Evolutionary conservation across 23 tunicate species (phyloP), one percentile per base, ranked within the genome.

Genomic region (Ascidia mentula): DNA sequence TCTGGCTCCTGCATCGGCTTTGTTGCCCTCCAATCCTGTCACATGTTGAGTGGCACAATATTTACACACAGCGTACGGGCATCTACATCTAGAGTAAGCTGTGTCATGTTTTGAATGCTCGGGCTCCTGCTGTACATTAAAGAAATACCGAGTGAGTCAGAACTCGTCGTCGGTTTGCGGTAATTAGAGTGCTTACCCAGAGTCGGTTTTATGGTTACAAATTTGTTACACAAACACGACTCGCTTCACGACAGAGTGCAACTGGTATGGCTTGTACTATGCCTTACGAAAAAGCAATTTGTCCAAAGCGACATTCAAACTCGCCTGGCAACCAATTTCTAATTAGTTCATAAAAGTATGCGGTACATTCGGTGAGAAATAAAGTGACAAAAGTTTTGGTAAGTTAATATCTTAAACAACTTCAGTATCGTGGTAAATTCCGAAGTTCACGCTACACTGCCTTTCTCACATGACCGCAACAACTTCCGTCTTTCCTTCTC

Each of bases 191-290:
- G 65, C 65, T 53, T 53, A 28, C 24, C 65, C 28, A 9, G 65
- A 26, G 65, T 53, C 65, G 65, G 65, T 53, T 53, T 53, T 53
- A 53, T 53, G 65, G 65, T 53, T 53, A 53, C 65, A 53, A 53
- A 53, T 53, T 53, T 26, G 12, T 53, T 20, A 53, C 65, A 28
- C 65, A 53, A 26, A 53, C 65, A 53, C 65, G 24, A 12, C n/a
- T n/a, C n/a, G n/a, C n/a, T n/a, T n/a, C n/a, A n/a, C n/a, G n/a
- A n/a, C n/a, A n/a, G n/a, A n/a, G n/a, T n/a, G n/a, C n/a, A n/a
- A n/a, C n/a, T n/a, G n/a, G n/a, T n/a, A n/a, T n/a, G n/a, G n/a
- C n/a, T n/a, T n/a, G n/a, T n/a, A n/a, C n/a, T n/a, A n/a, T n/a
- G n/a, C n/a, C n/a, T n/a, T n/a, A n/a, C n/a, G n/a, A n/a, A n/a